Base-by-base conservation (phyloP, 2,888 invertebrate species). In the Hypercompe scribonia region DNA sequence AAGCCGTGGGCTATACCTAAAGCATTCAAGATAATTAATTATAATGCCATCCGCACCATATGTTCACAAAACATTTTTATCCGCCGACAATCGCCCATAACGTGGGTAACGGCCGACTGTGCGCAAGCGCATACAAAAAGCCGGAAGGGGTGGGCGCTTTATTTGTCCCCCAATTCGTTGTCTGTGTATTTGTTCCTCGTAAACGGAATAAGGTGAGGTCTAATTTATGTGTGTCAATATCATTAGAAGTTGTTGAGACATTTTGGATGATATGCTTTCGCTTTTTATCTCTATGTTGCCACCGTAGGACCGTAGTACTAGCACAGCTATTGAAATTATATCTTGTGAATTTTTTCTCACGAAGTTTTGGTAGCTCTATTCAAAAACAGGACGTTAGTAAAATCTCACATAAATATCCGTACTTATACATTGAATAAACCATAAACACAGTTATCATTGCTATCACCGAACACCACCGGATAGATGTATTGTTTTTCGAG, bases 61-160 rank as follows among this genome's bases (percentile, higher is more conserved):
- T 78, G 75, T 68, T 68, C 46, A 70, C 50, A 73, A 58, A n/a
- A 13, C 24, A 68, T 66, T 63, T 63, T 80, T 78, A 83, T 83
- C 82, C 61, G 64, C 78, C 80, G 77, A 83, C 81, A 77, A 81
- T 83, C 78, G 24, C 34, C 34, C 74, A 76, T 79, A 81, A 79
- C 54, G 68, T 42, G 33, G 50, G 68, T 68, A 65, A 71, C 21
- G 50, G 21, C 31, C n/a, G 42, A 39, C 63, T 24, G n/a, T 70
- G 79, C 73, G 76, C 77, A 33, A 71, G 72, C 78, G 83, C 83
- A 78, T 68, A 77, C 76, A 71, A 68, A 78, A 74, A 70, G 76
- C 82, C 82, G 84, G 85, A 84, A 81, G 77, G 84, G 84, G 85
- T 85, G 85, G 85, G 85, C 77, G 85, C 77, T 77, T 76, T 85